Evolutionary conservation across 1,140 invertebrate species (phyloP).

Genomic region (Globodera rostochiensis): DNA sequence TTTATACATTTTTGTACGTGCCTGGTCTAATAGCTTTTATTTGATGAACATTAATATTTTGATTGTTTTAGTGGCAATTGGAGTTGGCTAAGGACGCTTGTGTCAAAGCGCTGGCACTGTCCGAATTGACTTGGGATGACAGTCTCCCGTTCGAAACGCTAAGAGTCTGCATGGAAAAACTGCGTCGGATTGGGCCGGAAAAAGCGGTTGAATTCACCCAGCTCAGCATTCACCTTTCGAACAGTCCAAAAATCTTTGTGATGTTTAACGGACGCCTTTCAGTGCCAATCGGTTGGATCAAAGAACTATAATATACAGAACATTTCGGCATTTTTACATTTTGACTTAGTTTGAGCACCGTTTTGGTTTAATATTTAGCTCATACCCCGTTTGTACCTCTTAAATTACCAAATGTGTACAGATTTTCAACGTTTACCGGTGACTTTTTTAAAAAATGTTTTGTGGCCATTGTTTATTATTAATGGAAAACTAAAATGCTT

Average conservation of each 20-base stretch:
- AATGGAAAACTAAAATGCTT: too few relatives aligned
- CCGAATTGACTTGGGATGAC: conserved; percentile 40
- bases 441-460: too few relatives aligned
- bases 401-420: too few relatives aligned
- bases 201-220: conserved; percentile 12
- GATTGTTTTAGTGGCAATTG: conserved; percentile 19
- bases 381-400: too few relatives aligned
- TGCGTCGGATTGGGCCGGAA: conserved; percentile 23
- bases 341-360: not conserved
- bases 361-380: too few relatives aligned
- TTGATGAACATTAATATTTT: not conserved
- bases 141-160: conserved; percentile 29
- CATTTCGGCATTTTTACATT: not conserved
- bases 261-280: conserved; percentile 41
- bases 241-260: conserved; percentile 41
- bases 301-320: conserved; percentile 8
- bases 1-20: too few relatives aligned
- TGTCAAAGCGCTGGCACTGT: conserved; percentile 22
- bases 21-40: not conserved
- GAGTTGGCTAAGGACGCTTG: conserved; percentile 17
- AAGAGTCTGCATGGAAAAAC: conserved; percentile 16
- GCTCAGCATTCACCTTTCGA: conserved; percentile 39
- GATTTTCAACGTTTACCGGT: too few relatives aligned
- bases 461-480: too few relatives aligned
- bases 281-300: conserved; percentile 34